Evolutionary conservation across 2,113 vertebrate genomes (phyloP), one percentile per base, ranked within the genome.

Genomic region (Clinocottus analis): DNA sequence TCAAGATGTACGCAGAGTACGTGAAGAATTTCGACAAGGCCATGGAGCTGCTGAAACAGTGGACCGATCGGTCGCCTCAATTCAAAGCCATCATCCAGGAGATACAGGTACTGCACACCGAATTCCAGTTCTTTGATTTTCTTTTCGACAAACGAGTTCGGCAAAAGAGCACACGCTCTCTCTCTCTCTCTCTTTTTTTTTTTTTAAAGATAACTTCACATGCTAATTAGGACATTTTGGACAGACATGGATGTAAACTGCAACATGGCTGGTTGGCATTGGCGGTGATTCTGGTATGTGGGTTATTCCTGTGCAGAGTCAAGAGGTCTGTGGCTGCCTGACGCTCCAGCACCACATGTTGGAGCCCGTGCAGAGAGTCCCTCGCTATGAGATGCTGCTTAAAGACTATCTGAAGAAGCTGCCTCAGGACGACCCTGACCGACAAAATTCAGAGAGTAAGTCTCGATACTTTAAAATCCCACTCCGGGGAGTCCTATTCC

Each of bases 1-100:
- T 99, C 78, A 99, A 99, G 93, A 99, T 99, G 98, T 99, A 99
- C 0, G 97, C 96, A 0, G 98, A 99, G 60, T 99, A 99, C 0
- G 96, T 99, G 81, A 98, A 96, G 82, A 98, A 99, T 70, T 99
- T 99, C 6, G 98, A 99, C 72, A 96, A 98, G 0, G 98, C 98
- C 45, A 97, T 98, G 97, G 98, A 97, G 70, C 71, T 98, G 88
- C 95, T 99, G 83, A 99, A 99, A 90, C 96, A 90, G 0, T 99
- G 97, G 97, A 96, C 88, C 0, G 97, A 99, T 39, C 95, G 97
- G 3, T 96, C 96, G 0, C 95, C 96, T 69, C 96, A 96, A 61
- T 99, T 99, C 90, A 99, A 99, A 89, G 91, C 95, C 49, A 96
- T 96, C 78, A 95, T 99, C 65, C 95, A 96, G 72, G 97, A 99